Evolutionary conservation across 2,888 invertebrate genomes (phyloP).

Genomic region (Amphimallon solstitiale): DNA sequence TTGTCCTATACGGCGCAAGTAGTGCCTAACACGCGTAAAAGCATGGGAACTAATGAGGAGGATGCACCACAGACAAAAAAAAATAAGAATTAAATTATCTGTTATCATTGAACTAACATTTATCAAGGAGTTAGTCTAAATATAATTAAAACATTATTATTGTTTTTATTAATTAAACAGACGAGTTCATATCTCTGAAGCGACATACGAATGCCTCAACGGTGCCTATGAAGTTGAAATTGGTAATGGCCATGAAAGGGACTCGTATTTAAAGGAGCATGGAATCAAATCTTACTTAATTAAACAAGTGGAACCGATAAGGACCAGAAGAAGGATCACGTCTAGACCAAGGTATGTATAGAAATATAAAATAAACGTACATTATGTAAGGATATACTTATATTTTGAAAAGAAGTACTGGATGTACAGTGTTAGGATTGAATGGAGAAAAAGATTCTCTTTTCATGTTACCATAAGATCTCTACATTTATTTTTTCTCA

Average conservation of each 20-base stretch:
- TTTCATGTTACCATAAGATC: too few species aligned
- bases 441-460: too few species aligned
- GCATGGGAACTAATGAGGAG: too few species aligned
- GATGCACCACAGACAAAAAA: too few species aligned
- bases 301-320: constrained; percentile 80
- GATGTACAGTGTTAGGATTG: too few species aligned
- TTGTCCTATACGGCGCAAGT: too few species aligned
- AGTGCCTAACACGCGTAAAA: too few species aligned
- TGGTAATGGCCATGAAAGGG: constrained; percentile 85
- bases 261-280: constrained; percentile 86
- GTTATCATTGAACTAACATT: too few species aligned
- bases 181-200: constrained; percentile 94
- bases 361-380: background rate
- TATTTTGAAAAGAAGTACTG: too few species aligned
- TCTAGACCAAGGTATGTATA: constrained; percentile 62
- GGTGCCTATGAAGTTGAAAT: constrained; percentile 94
- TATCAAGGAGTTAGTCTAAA: too few species aligned
- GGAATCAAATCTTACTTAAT: constrained; percentile 91
- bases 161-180: constrained; percentile 64
- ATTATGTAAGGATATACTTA: background rate
- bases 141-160: constrained; percentile 40
- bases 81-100: too few species aligned
- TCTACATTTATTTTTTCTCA: too few species aligned
- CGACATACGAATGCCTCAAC: constrained; percentile 85
- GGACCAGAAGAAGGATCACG: constrained; percentile 65